Conservation (phyloP, 2,797 vertebrate species). For the Thamnophis elegans region DNA sequence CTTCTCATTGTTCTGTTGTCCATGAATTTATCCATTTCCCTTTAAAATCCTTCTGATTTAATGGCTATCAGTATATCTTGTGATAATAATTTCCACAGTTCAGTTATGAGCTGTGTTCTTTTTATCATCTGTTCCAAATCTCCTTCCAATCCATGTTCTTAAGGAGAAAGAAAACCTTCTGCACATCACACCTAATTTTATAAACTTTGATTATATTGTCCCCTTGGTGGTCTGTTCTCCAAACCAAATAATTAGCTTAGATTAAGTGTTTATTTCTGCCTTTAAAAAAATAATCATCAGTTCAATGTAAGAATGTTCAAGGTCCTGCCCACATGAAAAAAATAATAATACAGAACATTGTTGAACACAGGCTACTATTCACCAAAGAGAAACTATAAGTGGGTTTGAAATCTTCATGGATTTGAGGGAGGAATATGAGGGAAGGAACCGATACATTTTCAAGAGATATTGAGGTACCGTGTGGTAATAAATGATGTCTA, state of each 20-base stretch:
- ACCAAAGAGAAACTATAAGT: neutral
- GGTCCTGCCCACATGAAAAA: neutral
- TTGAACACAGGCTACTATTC: neutral
- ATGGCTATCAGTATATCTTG: neutral
- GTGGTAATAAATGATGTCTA: neutral
- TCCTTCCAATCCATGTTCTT: neutral
- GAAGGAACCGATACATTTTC: neutral
- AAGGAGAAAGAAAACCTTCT: neutral
- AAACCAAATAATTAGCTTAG: conserved; percentile 19
- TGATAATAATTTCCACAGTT: neutral
- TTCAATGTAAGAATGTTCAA: neutral
- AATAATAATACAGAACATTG: neutral
- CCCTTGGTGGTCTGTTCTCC: neutral
- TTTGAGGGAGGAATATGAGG: neutral
- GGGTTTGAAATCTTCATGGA: neutral
- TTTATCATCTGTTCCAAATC: neutral
- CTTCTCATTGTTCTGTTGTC: neutral
- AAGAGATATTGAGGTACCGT: neutral
- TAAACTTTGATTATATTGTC: neutral
- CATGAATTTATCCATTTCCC: neutral
- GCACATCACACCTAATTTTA: neutral
- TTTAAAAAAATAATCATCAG: neutral
- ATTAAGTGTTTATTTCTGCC: conserved; percentile 35
- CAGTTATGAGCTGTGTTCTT: neutral
- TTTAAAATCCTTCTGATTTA: neutral